Evolutionary conservation across 35 echinoderm and acorn worm species (phyloP).

Genomic region (Eucidaris tribuloides): DNA sequence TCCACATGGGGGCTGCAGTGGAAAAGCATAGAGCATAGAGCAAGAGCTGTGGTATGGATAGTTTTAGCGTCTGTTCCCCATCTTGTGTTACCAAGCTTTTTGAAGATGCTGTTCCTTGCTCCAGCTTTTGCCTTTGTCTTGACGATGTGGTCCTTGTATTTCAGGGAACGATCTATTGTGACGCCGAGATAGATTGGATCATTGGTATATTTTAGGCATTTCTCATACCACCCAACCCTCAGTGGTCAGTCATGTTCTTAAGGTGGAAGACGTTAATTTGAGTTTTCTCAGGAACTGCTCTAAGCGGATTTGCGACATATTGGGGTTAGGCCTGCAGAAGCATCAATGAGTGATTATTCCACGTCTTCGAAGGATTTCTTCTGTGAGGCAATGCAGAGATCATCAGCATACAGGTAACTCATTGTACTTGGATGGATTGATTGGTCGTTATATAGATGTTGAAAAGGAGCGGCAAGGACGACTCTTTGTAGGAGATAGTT

Average conservation of each 20-base stretch:
- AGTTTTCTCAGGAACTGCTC: slow-evolving; percentile 10
- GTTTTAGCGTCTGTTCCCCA: slow-evolving; percentile 26
- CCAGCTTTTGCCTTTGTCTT: slow-evolving; percentile 1
- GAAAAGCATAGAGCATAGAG: too few relatives aligned
- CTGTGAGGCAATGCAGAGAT: neutral
- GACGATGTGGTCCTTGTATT: neutral
- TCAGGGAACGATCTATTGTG: neutral
- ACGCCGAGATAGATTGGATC: slow-evolving; percentile 10
- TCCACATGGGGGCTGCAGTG: too few relatives aligned
- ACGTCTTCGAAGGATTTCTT: neutral
- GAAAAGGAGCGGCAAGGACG: slow-evolving; percentile 24
- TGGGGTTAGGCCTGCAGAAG: neutral
- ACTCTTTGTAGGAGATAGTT: slow-evolving; percentile 3
- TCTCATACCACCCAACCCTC: neutral
- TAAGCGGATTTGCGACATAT: slow-evolving; percentile 2
- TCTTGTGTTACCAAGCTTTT: slow-evolving; percentile 29
- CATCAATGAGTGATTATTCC: neutral
- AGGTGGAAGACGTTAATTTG: too few relatives aligned
- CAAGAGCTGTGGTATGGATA: slow-evolving; percentile 27
- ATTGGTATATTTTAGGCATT: neutral
- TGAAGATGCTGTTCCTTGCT: slow-evolving; percentile 8
- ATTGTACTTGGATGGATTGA: neutral
- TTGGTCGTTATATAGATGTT: slow-evolving; percentile 33
- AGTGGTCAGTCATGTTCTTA: neutral
- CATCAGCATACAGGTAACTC: slow-evolving; percentile 25